phyloP scores from a whole-genome alignment of 2,888 invertebrate genomes.

The Drosophila barbarae region DNA sequence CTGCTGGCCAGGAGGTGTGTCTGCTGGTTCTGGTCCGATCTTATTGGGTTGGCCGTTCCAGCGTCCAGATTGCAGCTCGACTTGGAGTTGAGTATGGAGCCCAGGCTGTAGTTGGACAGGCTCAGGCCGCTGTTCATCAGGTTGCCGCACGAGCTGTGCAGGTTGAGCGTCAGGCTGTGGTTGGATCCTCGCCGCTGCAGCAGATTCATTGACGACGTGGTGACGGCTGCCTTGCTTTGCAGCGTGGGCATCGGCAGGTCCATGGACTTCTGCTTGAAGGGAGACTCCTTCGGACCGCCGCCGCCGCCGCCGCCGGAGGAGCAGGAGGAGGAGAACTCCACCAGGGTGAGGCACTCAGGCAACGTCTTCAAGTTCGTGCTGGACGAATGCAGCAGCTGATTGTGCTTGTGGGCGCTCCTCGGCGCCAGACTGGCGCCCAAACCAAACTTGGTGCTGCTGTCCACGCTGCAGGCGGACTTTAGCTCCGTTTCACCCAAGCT shows the following conservation, averaged over 20 bases:
- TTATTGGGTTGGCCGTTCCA: constrained; percentile 15
- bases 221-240: constrained; percentile 46
- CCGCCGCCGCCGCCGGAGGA: constrained; percentile 8
- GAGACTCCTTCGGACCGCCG: constrained; percentile 52
- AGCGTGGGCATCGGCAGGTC: constrained; percentile 59
- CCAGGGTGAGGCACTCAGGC: constrained; percentile 86
- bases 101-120: constrained; percentile 82
- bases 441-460: constrained; percentile 58
- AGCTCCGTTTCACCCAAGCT: constrained; percentile 46
- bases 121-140: constrained; percentile 80
- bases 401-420: constrained; percentile 69
- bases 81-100: constrained; percentile 79
- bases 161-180: constrained; percentile 82
- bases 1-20: constrained; percentile 34
- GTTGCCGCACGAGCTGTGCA: constrained; percentile 81
- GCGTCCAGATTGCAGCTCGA: constrained; percentile 73
- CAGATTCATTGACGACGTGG: constrained; percentile 72
- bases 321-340: constrained; percentile 81
- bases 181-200: constrained; percentile 83
- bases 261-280: constrained; percentile 74
- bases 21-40: constrained; percentile 31
- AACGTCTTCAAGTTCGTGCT: constrained; percentile 86
- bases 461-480: constrained; percentile 60
- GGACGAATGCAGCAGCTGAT: constrained; percentile 79
- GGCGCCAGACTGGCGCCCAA: constrained; percentile 58